phyloP scores from a whole-genome alignment of 2,888 invertebrate species.

The Aphidoletes aphidimyza region DNA sequence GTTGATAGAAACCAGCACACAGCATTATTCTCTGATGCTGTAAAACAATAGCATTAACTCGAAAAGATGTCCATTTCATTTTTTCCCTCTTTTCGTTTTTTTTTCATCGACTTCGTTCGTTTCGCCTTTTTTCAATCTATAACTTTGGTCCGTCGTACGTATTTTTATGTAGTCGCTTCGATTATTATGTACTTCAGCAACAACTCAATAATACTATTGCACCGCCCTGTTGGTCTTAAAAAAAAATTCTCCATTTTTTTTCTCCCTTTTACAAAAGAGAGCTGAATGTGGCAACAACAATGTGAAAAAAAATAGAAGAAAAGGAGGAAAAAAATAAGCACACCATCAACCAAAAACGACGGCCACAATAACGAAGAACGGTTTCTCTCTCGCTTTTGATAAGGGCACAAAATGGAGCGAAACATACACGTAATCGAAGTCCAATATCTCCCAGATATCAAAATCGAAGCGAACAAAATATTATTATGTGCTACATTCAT shows the following conservation, averaged over 20 bases:
- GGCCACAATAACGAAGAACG: slow-evolving; percentile 21
- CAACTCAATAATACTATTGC: slow-evolving; percentile 48
- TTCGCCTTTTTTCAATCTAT: slow-evolving; percentile 9
- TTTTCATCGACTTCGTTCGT: neutral
- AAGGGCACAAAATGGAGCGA: neutral
- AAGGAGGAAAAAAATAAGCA: neutral
- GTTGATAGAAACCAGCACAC: no score
- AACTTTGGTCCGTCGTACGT: neutral
- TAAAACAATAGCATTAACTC: slow-evolving; percentile 35
- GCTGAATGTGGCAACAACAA: no score
- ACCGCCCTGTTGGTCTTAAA: slow-evolving; percentile 47
- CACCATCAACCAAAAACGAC: slow-evolving; percentile 46
- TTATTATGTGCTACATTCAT: slow-evolving; percentile 53
- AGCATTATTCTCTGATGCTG: neutral
- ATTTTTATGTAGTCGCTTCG: slow-evolving; percentile 51
- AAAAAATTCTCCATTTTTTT: slow-evolving; percentile 23
- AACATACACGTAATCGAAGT: slow-evolving; percentile 7
- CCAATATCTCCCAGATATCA: slow-evolving; percentile 42
- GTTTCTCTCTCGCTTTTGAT: neutral
- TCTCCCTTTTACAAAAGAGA: slow-evolving; percentile 4
- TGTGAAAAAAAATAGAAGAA: neutral
- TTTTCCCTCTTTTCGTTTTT: neutral
- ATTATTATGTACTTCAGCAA: slow-evolving; percentile 43
- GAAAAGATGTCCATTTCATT: slow-evolving; percentile 40
- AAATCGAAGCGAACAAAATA: slow-evolving; percentile 51